Percentiles rank a stretch among this genome's conserved stretches.
Conservation (phyloP, 2,113 vertebrate species). For the Monarcha castaneiventris region DNA sequence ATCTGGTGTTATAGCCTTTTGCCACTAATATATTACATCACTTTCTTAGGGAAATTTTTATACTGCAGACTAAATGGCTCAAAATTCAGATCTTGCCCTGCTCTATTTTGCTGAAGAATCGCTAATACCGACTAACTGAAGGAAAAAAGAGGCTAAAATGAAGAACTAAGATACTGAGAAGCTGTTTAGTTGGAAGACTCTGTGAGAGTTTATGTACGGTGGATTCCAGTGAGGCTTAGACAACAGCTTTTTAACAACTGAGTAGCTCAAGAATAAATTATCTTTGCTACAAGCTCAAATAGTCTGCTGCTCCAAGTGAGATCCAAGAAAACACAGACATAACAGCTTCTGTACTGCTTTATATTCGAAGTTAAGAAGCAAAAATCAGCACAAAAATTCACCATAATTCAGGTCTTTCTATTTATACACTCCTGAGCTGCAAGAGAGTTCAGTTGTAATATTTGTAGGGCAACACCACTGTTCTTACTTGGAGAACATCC, state of each 20-base stretch:
- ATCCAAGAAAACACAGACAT: not conserved
- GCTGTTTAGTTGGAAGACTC: not conserved
- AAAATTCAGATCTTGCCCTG: not conserved
- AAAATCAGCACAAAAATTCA: not conserved
- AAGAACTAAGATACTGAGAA: not conserved
- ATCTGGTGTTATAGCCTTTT: not conserved
- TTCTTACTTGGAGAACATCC: not conserved
- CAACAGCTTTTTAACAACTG: not conserved
- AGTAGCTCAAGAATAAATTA: not conserved
- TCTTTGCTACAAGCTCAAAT: not conserved
- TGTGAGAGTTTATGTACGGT: not conserved
- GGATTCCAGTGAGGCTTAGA: not conserved
- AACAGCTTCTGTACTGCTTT: not conserved
- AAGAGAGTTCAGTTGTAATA: not conserved
- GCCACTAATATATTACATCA: not conserved
- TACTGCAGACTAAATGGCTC: not conserved
- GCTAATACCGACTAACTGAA: not conserved
- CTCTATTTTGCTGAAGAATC: not conserved
- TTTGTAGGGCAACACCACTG: not conserved
- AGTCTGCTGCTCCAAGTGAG: not conserved
- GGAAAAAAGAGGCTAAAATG: not conserved
- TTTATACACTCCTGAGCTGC: not conserved
- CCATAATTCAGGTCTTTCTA: not conserved
- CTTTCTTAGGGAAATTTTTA: not conserved
- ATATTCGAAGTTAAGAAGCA: not conserved